These are phyloP conservation scores for Colistium nudipinnis DNA, from an alignment of 2,113 vertebrate species.

Conservation along the genomic window DNA sequence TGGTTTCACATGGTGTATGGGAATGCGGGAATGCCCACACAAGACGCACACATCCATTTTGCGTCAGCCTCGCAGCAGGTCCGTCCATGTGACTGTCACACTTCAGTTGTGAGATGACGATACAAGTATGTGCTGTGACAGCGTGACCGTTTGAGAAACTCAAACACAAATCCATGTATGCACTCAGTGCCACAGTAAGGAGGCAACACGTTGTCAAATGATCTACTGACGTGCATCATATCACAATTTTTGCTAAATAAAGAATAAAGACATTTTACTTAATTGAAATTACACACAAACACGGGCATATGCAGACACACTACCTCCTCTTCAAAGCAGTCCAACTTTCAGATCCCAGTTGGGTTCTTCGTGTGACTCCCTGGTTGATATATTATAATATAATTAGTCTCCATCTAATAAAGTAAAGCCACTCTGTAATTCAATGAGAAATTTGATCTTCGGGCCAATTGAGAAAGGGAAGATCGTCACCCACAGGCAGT, in stretches of 20 bases:
- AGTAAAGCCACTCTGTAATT: slow-evolving; percentile 51
- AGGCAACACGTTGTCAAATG: too few relatives aligned
- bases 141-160: not conserved
- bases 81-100: slow-evolving; percentile 13
- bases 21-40: slow-evolving; percentile 3
- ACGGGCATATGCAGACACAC: not conserved
- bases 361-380: slow-evolving; percentile 5
- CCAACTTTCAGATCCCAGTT: slow-evolving; percentile 28
- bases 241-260: too few relatives aligned
- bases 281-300: too few relatives aligned
- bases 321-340: not conserved
- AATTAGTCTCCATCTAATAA: slow-evolving; percentile 53
- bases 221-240: too few relatives aligned
- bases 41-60: not conserved
- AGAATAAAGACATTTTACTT: too few relatives aligned
- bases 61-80: slow-evolving; percentile 16
- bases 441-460: slow-evolving; percentile 31
- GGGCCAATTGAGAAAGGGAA: slow-evolving; percentile 23
- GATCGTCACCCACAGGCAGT: slow-evolving; percentile 18
- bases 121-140: slow-evolving; percentile 25
- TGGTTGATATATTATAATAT: slow-evolving; percentile 39
- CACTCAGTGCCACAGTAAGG: too few relatives aligned
- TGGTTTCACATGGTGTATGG: slow-evolving; percentile 3
- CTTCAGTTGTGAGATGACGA: slow-evolving; percentile 11
- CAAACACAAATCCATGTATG: not conserved